Evolutionary conservation across 2,888 invertebrate genomes (phyloP).

Genomic region (Caenorhabditis virilis): DNA sequence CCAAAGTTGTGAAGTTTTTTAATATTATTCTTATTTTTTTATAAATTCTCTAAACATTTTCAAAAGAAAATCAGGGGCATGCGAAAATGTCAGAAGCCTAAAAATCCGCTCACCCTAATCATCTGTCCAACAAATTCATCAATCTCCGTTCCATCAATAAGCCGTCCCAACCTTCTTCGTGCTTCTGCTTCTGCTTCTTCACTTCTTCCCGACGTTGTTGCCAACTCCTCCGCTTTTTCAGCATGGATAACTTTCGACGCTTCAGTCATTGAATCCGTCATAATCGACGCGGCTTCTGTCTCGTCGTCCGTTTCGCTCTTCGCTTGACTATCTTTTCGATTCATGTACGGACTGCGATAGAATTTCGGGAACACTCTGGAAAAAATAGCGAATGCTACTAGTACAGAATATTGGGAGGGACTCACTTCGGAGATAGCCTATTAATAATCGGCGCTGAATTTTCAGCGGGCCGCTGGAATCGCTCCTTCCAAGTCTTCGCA

Average conservation of each 20-base stretch:
- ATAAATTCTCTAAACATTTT: too few species aligned
- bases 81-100: too few species aligned
- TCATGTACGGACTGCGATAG: constrained; percentile 70
- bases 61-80: too few species aligned
- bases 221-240: not conserved
- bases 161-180: constrained; percentile 27
- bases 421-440: constrained; percentile 65
- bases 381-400: constrained; percentile 3
- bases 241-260: not conserved
- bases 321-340: constrained; percentile 33
- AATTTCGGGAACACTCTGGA: constrained; percentile 73
- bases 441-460: constrained; percentile 53
- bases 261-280: constrained; percentile 38
- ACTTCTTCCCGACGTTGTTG: not conserved
- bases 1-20: too few species aligned
- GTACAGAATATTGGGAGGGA: not conserved
- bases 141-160: constrained; percentile 51
- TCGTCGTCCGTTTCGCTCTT: constrained; percentile 36
- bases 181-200: constrained; percentile 12
- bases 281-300: constrained; percentile 37
- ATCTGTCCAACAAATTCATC: constrained; percentile 51
- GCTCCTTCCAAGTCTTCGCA: constrained; percentile 72
- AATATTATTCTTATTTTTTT: too few species aligned
- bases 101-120: constrained; percentile 39
- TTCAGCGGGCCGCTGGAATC: constrained; percentile 56